Conservation (phyloP, 2,888 invertebrate species). For the Ophion slaviceki region DNA sequence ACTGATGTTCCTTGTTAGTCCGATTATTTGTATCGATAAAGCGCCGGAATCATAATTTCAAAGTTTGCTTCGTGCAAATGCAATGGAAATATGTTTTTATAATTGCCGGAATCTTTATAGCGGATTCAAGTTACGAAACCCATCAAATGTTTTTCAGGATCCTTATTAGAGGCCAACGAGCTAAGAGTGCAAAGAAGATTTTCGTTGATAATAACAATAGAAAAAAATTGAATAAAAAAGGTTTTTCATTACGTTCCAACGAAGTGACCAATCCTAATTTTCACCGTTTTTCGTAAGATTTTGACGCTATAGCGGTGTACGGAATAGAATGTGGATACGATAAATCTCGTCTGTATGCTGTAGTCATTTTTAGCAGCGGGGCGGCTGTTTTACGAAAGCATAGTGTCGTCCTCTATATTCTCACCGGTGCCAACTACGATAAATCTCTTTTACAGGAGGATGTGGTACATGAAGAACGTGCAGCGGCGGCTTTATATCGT, state of each 20-base stretch:
- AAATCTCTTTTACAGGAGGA: constrained; percentile 54
- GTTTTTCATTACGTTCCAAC: neutral
- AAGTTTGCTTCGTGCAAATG: no score
- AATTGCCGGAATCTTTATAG: no score
- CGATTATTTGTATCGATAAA: no score
- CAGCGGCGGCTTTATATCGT: constrained; percentile 31
- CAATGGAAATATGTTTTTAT: no score
- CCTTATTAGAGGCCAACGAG: no score
- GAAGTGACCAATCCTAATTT: constrained; percentile 8
- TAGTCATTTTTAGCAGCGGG: constrained; percentile 39
- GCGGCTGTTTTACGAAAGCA: constrained; percentile 42
- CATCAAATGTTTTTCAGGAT: no score
- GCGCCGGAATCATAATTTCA: no score
- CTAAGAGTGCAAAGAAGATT: no score
- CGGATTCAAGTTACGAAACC: no score
- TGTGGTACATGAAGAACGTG: constrained; percentile 42
- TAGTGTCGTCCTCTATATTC: constrained; percentile 45
- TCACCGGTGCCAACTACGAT: constrained; percentile 46
- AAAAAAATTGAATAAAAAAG: neutral
- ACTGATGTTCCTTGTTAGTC: no score
- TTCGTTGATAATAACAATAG: no score
- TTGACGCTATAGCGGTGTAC: constrained; percentile 10
- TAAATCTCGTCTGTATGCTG: constrained; percentile 30
- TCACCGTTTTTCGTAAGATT: constrained; percentile 13
- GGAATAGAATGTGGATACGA: constrained; percentile 33